These are phyloP conservation scores for Gambelia wislizenii DNA, from an alignment of 2,797 vertebrate genomes.

Conservation along the genomic window DNA sequence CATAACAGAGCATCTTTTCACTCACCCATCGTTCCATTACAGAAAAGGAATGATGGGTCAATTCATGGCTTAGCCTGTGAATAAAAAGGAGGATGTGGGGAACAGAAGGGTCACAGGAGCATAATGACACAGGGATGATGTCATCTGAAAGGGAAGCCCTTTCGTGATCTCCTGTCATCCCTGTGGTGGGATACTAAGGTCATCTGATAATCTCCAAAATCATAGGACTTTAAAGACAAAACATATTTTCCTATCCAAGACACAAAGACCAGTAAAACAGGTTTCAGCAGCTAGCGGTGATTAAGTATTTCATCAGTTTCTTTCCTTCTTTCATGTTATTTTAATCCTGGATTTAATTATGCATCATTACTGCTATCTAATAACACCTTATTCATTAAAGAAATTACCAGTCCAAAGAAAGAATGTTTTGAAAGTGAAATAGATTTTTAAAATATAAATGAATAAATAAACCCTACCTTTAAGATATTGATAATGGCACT, in stretches of 20 bases:
- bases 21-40: too few species aligned
- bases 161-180: too few species aligned
- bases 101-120: too few species aligned
- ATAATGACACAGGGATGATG: too few species aligned
- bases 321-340: conserved; percentile 45
- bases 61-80: too few species aligned
- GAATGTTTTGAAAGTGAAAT: background rate
- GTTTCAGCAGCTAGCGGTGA: conserved; percentile 37
- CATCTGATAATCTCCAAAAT: too few species aligned
- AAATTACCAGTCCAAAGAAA: background rate
- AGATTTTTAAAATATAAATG: too few species aligned
- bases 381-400: conserved; percentile 25
- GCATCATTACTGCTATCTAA: background rate
- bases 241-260: background rate
- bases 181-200: too few species aligned
- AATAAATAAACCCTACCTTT: background rate
- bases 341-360: conserved; percentile 53
- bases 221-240: background rate
- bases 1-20: too few species aligned
- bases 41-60: too few species aligned
- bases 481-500: background rate
- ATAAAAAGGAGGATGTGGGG: too few species aligned
- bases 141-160: too few species aligned
- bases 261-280: background rate
- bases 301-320: conserved; percentile 45